Percentiles rank a stretch among this genome's conserved stretches.
Evolutionary conservation across 2,888 invertebrate species (phyloP).

Genomic region (Scaptomyza parva): DNA sequence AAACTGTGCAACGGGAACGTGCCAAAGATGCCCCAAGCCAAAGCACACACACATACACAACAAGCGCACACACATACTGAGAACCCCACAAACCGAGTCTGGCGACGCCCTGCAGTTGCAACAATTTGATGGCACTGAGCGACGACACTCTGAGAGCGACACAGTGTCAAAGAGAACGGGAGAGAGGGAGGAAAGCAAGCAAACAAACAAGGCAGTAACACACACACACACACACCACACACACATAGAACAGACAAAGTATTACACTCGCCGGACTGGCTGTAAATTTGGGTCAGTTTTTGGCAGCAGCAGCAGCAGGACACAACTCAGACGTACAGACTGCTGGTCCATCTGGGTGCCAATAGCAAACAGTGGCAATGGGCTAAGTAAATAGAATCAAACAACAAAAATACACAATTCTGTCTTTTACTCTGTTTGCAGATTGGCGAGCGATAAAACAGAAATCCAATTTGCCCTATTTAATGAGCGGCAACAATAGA

Average conservation of each 20-base stretch:
- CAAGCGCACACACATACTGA: constrained; percentile 6
- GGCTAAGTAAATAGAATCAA: constrained; percentile 30
- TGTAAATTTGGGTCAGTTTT: constrained; percentile 77
- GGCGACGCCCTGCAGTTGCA: constrained; percentile 42
- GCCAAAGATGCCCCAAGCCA: constrained; percentile 48
- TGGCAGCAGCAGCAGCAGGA: constrained; percentile 48
- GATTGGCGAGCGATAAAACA: constrained; percentile 14
- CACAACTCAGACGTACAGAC: constrained; percentile 41
- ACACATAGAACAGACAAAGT: background rate
- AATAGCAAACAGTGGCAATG: constrained; percentile 57
- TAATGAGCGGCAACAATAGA: background rate
- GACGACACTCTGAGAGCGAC: constrained; percentile 32
- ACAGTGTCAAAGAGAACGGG: background rate
- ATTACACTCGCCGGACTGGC: constrained; percentile 27
- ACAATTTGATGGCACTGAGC: constrained; percentile 63
- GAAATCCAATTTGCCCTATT: constrained; percentile 23
- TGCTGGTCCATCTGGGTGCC: constrained; percentile 44
- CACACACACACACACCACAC: background rate
- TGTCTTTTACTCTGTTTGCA: constrained; percentile 20
- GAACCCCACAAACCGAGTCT: constrained; percentile 28
- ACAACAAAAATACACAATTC: background rate
- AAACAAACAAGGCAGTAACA: constrained; percentile 14
- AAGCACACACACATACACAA: constrained; percentile 27
- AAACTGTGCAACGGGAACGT: constrained; percentile 38
- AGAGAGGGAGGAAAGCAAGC: constrained; percentile 16